These are phyloP conservation scores for Linyphia triangularis DNA, from an alignment of 2,888 invertebrate genomes.

Conservation along the genomic window DNA sequence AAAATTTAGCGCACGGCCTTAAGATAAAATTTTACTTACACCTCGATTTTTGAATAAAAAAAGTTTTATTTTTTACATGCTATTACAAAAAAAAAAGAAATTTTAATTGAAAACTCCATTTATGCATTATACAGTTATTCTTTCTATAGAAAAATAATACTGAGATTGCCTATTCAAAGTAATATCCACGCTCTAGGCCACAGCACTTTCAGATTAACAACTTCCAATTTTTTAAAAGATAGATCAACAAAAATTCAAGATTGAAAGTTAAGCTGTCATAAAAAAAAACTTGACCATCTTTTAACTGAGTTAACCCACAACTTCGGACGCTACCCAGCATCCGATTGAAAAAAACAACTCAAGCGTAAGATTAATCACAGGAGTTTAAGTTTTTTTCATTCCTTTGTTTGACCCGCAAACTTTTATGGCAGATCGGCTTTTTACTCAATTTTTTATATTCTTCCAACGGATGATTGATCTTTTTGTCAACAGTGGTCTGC, in stretches of 20 bases:
- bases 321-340: constrained; percentile 20
- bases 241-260: neutral
- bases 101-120: neutral
- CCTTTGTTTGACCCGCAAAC: constrained; percentile 48
- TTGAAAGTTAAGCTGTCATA: neutral
- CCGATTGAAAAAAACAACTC: constrained; percentile 42
- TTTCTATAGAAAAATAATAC: neutral
- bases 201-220: neutral
- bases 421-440: constrained; percentile 53
- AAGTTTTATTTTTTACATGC: no score
- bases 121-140: neutral
- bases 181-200: neutral
- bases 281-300: constrained; percentile 4
- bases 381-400: constrained; percentile 32
- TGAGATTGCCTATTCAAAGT: neutral
- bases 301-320: constrained; percentile 6
- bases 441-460: constrained; percentile 7
- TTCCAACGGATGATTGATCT: constrained; percentile 47
- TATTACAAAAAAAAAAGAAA: neutral
- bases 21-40: no score
- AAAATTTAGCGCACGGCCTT: no score
- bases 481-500: constrained; percentile 41
- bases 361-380: constrained; percentile 62
- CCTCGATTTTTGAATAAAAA: no score
- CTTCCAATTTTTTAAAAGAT: neutral